Evolutionary conservation across 2,888 invertebrate genomes (phyloP), one percentile per base, ranked within the genome.

Genomic region (Mystacides longicornis): DNA sequence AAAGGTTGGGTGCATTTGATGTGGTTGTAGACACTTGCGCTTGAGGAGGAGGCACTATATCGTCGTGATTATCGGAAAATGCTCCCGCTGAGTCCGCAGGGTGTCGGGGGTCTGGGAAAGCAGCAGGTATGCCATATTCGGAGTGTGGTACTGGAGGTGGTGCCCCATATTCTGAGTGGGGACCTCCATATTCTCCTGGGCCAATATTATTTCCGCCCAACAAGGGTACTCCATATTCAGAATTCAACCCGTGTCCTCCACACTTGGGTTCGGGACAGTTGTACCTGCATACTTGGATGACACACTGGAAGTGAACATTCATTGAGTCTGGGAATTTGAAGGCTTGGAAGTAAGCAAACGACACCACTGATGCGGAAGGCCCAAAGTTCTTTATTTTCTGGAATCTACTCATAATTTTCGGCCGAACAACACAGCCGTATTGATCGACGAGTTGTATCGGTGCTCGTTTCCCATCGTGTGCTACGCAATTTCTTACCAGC

Each of bases 301-400:
- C 93, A 69, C 94, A 94, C 71, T 94, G 94, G 87, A 94, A 94
- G 80, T 93, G 93, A 2, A 94, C 94, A 69, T 94, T 93, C 93
- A 94, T 94, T 11, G 93, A 93, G 70, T 94, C 94, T 1, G 94
- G 94, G 83, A 94, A 94, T 73, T 94, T 94, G 78, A 94, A 94
- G 4, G 94, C 94, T 75, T 94, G 93, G 88, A 94, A 94, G 75
- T 94, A 93, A 14, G 94, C 93, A 68, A 93, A 94, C 52, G 93
- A 93, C 16, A 94, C 93, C 2, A 94, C 94, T 0, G 93, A 93
- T 3, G 94, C 94, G 21, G 93, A 92, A 0, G 93, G 90, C 1
- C 94, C 94, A 66, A 94, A 94, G 79, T 94, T 93, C 77, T 93
- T 93, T 63, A 94, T 92, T 73, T 94, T 94, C 67, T 93, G 93